Evolutionary conservation across 2,797 vertebrate genomes (phyloP), one percentile per base, ranked within the genome.

Genomic region (Oryzias dopingdopingensis): DNA sequence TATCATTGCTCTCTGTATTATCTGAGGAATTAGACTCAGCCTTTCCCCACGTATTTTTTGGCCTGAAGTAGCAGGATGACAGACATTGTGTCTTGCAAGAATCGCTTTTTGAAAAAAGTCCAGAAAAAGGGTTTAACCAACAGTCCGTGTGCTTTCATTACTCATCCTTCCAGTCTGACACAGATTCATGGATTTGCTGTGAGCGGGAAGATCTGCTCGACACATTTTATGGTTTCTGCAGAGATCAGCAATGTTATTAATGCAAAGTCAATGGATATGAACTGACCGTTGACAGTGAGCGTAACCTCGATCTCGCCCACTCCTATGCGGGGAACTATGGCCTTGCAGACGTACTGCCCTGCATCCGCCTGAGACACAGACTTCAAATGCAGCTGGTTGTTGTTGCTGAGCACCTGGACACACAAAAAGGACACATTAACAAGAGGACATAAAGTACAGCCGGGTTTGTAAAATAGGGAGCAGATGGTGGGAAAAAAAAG

Each of bases 291-390:
- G 72, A 98, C 96, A 0, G 91, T 95, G 42, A 98, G 94, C 0
- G 92, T 91, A 41, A 98, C 96, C 75, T 97, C 95, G 0, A 93
- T 92, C 82, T 98, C 96, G 0, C 95, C 95, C 29, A 98, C 96
- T 0, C 96, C 96, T 0, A 98, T 97, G 7, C 96, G 84, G 0
- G 96, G 96, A 0, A 98, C 96, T 13, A 98, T 98, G 90, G 96
- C 96, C 67, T 98, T 95, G 89, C 96, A 98, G 67, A 96, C 87
- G 5, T 98, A 98, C 67, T 94, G 94, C 29, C 96, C 96, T 0
- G 95, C 95, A 0, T 98, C 96, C 0, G 89, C 87, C 72, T 98
- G 96, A 1, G 92, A 95, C 54, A 98, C 96, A 0, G 95, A 91
- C 89, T 98, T 98, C 73, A 98, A 72, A 65, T 93, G 91, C 56